Base-by-base conservation (phyloP, 2,113 vertebrate genomes). In the Nothobranchius kuhntae region DNA sequence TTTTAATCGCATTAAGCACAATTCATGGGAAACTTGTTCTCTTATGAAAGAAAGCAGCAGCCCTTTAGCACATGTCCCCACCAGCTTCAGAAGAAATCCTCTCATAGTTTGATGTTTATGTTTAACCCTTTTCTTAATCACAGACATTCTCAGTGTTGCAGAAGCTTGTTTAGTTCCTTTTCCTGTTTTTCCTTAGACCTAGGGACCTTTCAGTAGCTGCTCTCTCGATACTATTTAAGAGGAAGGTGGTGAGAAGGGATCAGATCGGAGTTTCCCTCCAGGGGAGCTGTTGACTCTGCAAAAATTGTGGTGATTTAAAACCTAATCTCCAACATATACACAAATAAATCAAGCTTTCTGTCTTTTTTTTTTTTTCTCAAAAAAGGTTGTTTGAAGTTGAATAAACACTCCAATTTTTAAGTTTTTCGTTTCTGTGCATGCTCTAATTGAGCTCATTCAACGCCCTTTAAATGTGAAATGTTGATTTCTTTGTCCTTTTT, bases 1-100 rank as follows among this genome's bases (percentile, higher is more conserved):
- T 93, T 91, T 82, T 88, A 86, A 91, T 93, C 86, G 93, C 77
- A 90, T 91, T 91, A 64, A 68, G 68, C 58, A 71, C 70, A 69
- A 80, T 79, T 83, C 60, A 4, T 53, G 57, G 66, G 60, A 75
- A 82, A 86, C 83, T 57, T 68, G n/a, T n/a, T n/a, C n/a, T n/a
- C n/a, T n/a, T n/a, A n/a, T n/a, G n/a, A n/a, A n/a, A n/a, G n/a
- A 38, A 46, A 50, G 14, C 12, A 71, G 76, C 68, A 81, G 81
- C 73, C 71, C 70, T 63, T 75, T 57, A 59, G 71, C 77, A 83
- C 80, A 80, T 75, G 81, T 82, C 65, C 62, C 15, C 65, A 69
- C 86, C 65, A 60, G 68, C 79, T 81, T 74, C 78, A 70, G 82
- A 73, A 84, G 71, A 84, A 78, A 82, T 68, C 66, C 82, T 84